Conservation (phyloP, 2,113 vertebrate species). For the Pedetes capensis region DNA sequence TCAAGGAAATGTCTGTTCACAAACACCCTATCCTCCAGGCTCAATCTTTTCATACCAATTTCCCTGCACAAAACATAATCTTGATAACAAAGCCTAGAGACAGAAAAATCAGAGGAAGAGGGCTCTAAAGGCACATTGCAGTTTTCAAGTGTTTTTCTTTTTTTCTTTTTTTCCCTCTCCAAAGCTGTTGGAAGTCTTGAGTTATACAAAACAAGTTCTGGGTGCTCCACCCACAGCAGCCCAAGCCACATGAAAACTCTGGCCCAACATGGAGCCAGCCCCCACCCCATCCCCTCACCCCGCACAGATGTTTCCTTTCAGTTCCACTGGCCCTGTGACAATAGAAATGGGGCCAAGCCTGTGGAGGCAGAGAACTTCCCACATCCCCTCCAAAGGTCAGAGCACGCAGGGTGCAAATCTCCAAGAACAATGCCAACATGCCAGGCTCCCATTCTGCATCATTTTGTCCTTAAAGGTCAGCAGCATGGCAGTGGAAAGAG, state of each 20-base stretch:
- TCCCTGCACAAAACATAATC: not conserved
- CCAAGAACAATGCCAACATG: not conserved
- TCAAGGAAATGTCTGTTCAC: not conserved
- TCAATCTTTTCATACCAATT: not conserved
- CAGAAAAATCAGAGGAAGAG: not conserved
- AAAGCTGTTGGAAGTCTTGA: not conserved
- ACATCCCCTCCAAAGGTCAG: not conserved
- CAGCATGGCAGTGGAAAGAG: not conserved
- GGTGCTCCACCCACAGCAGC: not conserved
- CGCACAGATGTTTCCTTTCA: slow-evolving; percentile 63
- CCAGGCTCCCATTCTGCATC: not conserved
- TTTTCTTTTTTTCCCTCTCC: not conserved
- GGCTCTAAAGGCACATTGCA: not conserved
- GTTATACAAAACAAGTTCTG: slow-evolving; percentile 8
- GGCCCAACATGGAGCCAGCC: not conserved
- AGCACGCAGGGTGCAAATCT: not conserved
- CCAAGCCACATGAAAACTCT: not conserved
- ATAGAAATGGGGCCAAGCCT: not conserved
- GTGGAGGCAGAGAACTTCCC: not conserved
- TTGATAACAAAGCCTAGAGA: not conserved
- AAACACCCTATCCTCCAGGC: not conserved
- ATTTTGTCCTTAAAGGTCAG: not conserved
- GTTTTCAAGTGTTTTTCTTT: not conserved
- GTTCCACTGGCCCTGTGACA: not conserved
- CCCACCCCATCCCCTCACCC: rapidly evolving